Base-by-base conservation (phyloP, 2,113 vertebrate species). In the Paradisaea rubra region DNA sequence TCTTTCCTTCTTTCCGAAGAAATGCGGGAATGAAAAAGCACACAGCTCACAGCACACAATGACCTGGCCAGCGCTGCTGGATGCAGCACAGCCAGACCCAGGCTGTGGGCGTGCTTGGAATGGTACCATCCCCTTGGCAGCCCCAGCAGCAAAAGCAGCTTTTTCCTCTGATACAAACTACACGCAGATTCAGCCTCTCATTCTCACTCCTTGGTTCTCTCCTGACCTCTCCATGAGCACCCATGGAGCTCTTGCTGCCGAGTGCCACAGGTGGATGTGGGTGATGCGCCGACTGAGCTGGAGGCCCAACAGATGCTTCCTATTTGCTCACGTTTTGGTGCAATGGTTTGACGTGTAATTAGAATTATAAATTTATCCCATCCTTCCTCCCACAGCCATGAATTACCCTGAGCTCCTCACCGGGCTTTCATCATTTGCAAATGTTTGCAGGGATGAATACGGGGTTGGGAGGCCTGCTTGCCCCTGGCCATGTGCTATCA, bases 401-500 rank as follows among this genome's bases (percentile, higher is more conserved):
- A 79, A 60, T 76, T 63, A 60, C 41, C 53, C 72, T 7, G 8
- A 42, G 61, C 81, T 68, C 49, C 60, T 83, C 3, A 1, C 11
- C 0, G 1, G 24, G 37, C 49, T 94, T 71, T 37, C 53, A 42
- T 18, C 1, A 1, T 45, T 68, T 12, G 28, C 53, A 45, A 88
- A 31, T 35, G 33, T 45, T 81, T 5, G 5, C 2, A 5, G 44
- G 50, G 37, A 45, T 60, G 61, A 42, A 19, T n/a, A 27, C 41
- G 18, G 39, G 56, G 20, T 10, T 53, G 37, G 21, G 71, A 72
- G 30, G 57, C 49, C 30, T 39, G 42, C 30, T 61, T 2, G 3
- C 23, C 16, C 21, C 42, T 5, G 1, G 44, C 30, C 68, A 28
- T 0, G 0, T 15, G 69, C 69, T 39, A 47, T 42, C 13, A 0